These are phyloP conservation scores for Thecophora atra DNA, from an alignment of 2,888 invertebrate species.

Conservation along the genomic window DNA sequence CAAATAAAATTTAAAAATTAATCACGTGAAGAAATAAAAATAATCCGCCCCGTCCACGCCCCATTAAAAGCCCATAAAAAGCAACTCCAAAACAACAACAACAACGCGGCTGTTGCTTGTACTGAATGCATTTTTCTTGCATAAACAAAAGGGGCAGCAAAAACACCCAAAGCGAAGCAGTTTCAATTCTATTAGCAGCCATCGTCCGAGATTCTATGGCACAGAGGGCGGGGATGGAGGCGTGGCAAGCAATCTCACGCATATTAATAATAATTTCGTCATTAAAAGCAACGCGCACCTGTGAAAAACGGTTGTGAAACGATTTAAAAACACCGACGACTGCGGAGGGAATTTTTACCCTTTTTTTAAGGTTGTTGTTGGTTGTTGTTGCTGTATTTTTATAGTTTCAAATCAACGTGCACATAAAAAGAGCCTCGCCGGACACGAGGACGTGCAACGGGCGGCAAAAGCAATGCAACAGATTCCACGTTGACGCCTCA, in stretches of 20 bases:
- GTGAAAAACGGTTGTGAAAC: slow-evolving; percentile 42
- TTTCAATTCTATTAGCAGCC: slow-evolving; percentile 14
- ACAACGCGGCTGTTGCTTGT: slow-evolving; percentile 32
- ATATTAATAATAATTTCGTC: slow-evolving; percentile 58
- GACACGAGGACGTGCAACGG: slow-evolving; percentile 19
- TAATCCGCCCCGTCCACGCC: not conserved
- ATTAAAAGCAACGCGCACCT: slow-evolving; percentile 48
- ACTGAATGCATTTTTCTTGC: slow-evolving; percentile 29
- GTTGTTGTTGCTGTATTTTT: slow-evolving; percentile 12
- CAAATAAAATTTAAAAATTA: slow-evolving; percentile 49
- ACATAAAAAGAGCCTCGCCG: slow-evolving; percentile 23
- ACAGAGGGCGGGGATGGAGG: slow-evolving; percentile 14
- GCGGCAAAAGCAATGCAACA: slow-evolving; percentile 45
- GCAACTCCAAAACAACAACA: slow-evolving; percentile 2
- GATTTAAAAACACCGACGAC: slow-evolving; percentile 40
- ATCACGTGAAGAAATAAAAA: slow-evolving; percentile 42
- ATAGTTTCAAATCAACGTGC: slow-evolving; percentile 25
- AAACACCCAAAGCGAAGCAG: not conserved
- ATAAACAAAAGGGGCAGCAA: slow-evolving; percentile 35
- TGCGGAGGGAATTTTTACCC: not conserved
- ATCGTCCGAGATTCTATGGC: not conserved
- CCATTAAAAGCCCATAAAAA: slow-evolving; percentile 1
- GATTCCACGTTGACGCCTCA: slow-evolving; percentile 63
- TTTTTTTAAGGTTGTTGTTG: not conserved
- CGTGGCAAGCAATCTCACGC: slow-evolving; percentile 50